Percentiles rank a stretch among this genome's conserved stretches.
Conservation (phyloP, 2,797 vertebrate species). For the Dermochelys coriacea region DNA sequence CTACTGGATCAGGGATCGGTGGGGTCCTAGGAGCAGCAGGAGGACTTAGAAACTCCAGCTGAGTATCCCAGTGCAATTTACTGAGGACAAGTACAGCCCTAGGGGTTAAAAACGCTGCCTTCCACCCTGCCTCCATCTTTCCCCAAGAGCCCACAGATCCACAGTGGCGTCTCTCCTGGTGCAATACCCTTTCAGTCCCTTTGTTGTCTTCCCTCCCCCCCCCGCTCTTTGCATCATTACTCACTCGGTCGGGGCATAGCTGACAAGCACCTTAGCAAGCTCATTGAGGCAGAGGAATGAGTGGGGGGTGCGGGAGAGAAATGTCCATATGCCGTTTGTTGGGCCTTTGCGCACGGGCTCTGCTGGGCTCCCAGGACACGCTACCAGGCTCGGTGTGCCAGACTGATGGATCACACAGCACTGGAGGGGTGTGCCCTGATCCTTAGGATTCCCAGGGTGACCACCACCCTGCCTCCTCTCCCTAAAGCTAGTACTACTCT, state of each 20-base stretch:
- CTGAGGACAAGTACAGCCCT: neutral
- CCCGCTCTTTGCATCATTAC: neutral
- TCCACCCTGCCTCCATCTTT: rapidly evolving
- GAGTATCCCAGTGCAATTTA: neutral
- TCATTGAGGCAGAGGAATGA: rapidly evolving
- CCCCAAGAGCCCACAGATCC: neutral
- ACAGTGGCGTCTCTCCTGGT: neutral
- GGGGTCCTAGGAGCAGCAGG: neutral
- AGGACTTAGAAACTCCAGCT: neutral
- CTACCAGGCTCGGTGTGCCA: neutral
- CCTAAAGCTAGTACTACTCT: rapidly evolving
- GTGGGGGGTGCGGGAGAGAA: neutral
- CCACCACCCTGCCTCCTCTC: neutral
- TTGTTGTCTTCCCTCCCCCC: neutral
- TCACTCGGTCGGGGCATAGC: neutral
- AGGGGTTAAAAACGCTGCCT: neutral
- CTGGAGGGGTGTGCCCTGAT: rapidly evolving
- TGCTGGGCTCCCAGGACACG: neutral
- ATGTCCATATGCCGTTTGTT: neutral
- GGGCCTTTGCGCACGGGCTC: neutral
- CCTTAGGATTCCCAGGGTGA: neutral
- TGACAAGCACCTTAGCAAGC: neutral
- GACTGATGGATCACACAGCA: rapidly evolving
- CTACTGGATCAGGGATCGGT: neutral
- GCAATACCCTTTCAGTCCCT: neutral